These are phyloP conservation scores for Prunella himalayana DNA, from an alignment of 2,113 vertebrate species.

Conservation along the genomic window DNA sequence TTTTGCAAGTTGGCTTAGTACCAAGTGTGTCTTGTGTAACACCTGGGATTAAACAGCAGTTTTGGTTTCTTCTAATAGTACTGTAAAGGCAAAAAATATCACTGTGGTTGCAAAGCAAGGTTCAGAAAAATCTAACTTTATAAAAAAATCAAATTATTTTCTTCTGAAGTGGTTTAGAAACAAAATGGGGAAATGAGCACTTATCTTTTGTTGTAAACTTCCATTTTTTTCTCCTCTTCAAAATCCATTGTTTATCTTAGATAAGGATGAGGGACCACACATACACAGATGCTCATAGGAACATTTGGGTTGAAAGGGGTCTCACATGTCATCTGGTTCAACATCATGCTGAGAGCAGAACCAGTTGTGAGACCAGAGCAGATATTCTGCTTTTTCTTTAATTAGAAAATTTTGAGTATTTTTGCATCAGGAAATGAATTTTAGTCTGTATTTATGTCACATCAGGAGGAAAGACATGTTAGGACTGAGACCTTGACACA, in stretches of 20 bases:
- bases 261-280: not conserved
- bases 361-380: not conserved
- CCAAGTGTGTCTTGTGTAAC: not conserved
- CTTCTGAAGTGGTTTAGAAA: not conserved
- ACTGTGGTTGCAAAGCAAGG: not conserved
- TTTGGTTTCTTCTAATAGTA: not conserved
- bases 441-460: not conserved
- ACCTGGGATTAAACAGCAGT: not conserved
- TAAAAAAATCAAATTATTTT: not conserved
- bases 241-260: not conserved
- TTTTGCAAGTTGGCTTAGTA: not conserved
- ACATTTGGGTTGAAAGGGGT: not conserved
- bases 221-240: not conserved
- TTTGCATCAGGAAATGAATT: not conserved
- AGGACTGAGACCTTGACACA: rapidly evolving
- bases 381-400: not conserved
- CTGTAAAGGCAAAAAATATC: not conserved
- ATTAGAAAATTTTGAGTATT: not conserved
- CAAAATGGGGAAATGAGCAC: not conserved
- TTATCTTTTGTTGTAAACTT: not conserved
- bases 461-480: not conserved
- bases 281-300: not conserved
- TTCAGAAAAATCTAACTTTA: not conserved
- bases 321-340: not conserved
- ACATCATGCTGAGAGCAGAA: not conserved